Base-by-base conservation (phyloP, 1,140 invertebrate species). In the Hylyphantes graminicola region DNA sequence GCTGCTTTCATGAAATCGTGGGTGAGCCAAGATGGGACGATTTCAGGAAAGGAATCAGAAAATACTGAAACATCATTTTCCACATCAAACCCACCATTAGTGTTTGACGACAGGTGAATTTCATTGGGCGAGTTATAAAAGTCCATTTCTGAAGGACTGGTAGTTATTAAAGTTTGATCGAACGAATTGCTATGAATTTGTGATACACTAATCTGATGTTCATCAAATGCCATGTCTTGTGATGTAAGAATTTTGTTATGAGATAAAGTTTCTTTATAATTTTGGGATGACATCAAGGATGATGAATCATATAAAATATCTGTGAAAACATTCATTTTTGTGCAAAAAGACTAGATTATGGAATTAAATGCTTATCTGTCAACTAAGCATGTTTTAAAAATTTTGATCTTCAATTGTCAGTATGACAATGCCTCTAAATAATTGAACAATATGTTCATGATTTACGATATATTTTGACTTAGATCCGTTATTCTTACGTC, bases 321-420 rank as follows among this genome's bases (percentile, higher is more conserved):
- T 48, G 70, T 64, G n/a, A 83, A 75, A 75, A 83, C 80, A 83
- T 83, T 83, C 80, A 83, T 81, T 48, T 63, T 83, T 83, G 17
- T 83, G 70, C 21, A 59, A 65, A 59, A 59, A 55, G 80, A 83
- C 80, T 83, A 83, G 80, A 83, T 35, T 21, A 53, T 65, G 55
- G 53, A 65, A 10, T 65, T 74, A 50, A 73, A 72, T 65, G 0
- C 15, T n/a, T 13, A 48, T 21, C 9, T 75, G 72, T 83, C 68
- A 82, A 35, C 68, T 82, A 35, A 74, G 74, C 80, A 83, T 83
- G 4, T 63, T 76, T 67, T n/a, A 2, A 2, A 35, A 35, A 35
- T 35, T 35, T 35, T 35, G 35, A 35, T 35, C 35, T 35, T 35
- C 35, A 35, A 35, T 35, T 35, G 35, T 35, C 35, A 35, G 35